Conservation (phyloP, 92 coral and sea anemone genomes). For the Palythoa caribaeorum region DNA sequence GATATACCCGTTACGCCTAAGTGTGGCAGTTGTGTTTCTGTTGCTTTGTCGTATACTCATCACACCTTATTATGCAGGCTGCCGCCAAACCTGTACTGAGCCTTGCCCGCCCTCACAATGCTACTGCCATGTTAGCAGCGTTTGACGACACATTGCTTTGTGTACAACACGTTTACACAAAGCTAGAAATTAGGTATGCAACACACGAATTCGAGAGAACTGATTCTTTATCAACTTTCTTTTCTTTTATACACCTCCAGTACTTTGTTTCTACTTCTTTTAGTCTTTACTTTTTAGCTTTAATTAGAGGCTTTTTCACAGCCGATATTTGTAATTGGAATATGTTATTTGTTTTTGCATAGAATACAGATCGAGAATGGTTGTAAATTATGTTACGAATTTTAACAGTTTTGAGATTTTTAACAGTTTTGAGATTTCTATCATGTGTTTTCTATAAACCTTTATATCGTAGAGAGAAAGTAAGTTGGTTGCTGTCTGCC, state of each 20-base stretch:
- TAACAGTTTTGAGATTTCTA: too few relatives aligned
- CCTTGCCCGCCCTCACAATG: conserved; percentile 15
- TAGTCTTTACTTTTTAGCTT: neutral
- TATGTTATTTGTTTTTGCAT: too few relatives aligned
- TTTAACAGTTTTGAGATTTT: too few relatives aligned
- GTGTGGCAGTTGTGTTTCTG: neutral
- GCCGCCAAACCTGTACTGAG: conserved; percentile 15
- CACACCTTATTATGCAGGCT: conserved; percentile 44
- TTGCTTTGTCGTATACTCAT: neutral
- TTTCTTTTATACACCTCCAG: neutral
- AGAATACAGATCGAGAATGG: too few relatives aligned
- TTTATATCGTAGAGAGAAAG: too few relatives aligned
- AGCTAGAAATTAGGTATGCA: conserved; percentile 41
- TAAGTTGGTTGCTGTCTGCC: too few relatives aligned
- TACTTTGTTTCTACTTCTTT: neutral
- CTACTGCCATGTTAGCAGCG: conserved; percentile 50
- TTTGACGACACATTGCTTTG: conserved; percentile 37
- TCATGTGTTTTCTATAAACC: too few relatives aligned
- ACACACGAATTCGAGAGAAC: neutral
- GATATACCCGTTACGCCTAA: neutral
- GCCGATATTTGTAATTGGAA: too few relatives aligned
- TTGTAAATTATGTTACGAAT: too few relatives aligned
- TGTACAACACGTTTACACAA: conserved; percentile 33
- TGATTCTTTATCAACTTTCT: neutral
- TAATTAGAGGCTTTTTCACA: too few relatives aligned